A percentile compares a stretch with the other conserved stretches of the same genome.
These are phyloP conservation scores for Hypsopygia costalis DNA, from an alignment of 2,888 invertebrate species.

Conservation along the genomic window DNA sequence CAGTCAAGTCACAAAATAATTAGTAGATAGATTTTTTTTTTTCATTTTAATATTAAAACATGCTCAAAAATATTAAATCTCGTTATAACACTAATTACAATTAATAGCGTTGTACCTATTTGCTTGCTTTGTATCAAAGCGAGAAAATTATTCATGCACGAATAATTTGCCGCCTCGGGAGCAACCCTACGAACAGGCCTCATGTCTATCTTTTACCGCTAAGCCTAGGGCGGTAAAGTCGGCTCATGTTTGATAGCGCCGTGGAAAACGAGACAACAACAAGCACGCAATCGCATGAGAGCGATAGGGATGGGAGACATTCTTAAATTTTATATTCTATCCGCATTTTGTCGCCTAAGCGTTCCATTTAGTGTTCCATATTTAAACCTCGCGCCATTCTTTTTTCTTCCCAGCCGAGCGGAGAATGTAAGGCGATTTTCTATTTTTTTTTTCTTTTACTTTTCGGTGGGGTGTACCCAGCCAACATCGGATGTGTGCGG, in stretches of 20 bases:
- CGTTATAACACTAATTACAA: constrained; percentile 47
- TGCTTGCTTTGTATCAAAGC: constrained; percentile 45
- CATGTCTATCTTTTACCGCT: constrained; percentile 78
- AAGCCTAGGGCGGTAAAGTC: constrained; percentile 74
- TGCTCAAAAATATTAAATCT: constrained; percentile 21
- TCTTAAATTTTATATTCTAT: constrained; percentile 80
- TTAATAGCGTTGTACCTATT: constrained; percentile 45
- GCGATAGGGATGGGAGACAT: constrained; percentile 51
- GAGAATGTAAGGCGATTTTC: constrained; percentile 66
- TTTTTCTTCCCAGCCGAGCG: constrained; percentile 64
- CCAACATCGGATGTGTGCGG: constrained; percentile 59
- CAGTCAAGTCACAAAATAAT: too few relatives aligned
- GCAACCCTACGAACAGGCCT: constrained; percentile 58
- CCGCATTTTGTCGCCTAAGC: constrained; percentile 81
- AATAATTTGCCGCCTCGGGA: constrained; percentile 47
- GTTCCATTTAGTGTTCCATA: constrained; percentile 81
- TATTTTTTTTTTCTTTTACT: constrained; percentile 53
- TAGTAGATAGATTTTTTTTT: too few relatives aligned
- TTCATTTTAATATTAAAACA: too few relatives aligned
- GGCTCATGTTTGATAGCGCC: constrained; percentile 64
- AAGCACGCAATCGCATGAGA: constrained; percentile 28
- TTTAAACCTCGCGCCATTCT: constrained; percentile 74
- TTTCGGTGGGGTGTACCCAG: constrained; percentile 53
- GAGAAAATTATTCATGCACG: constrained; percentile 52
- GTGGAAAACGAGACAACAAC: constrained; percentile 48